phyloP scores from a whole-genome alignment of 2,888 invertebrate genomes.

The Phytoseiulus persimilis region DNA sequence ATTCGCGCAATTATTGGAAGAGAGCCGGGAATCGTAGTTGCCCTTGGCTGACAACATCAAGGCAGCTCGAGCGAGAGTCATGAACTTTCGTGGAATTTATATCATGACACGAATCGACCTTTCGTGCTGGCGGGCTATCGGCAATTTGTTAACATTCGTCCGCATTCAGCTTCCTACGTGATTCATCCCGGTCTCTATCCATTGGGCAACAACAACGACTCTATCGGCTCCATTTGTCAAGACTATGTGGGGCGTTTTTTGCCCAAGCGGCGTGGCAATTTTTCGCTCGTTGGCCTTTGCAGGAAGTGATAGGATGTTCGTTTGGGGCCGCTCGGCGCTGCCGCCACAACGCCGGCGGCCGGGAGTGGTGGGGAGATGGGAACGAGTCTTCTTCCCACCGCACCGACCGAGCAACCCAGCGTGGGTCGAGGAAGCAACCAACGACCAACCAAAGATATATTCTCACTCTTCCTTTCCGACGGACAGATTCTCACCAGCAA shows the following conservation, averaged over 20 bases:
- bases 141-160: neutral
- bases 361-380: neutral
- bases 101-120: too few relatives aligned
- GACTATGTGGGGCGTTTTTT: neutral
- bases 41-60: too few relatives aligned
- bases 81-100: too few relatives aligned
- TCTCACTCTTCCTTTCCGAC: neutral
- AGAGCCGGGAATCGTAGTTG: too few relatives aligned
- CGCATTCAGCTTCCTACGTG: neutral
- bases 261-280: neutral
- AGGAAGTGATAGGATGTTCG: neutral
- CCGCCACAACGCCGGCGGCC: neutral
- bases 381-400: neutral
- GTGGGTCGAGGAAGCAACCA: neutral
- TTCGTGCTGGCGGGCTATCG: neutral
- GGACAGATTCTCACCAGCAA: neutral
- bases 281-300: constrained; percentile 5
- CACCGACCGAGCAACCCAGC: neutral
- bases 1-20: too few relatives aligned
- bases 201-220: neutral
- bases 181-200: neutral
- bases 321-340: neutral
- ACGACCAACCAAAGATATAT: neutral
- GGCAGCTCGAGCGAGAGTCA: too few relatives aligned
- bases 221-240: constrained; percentile 5